A percentile compares a stretch with the other conserved stretches of the same genome.
Conservation (phyloP, 2,888 invertebrate genomes). For the Taenaris catops region DNA sequence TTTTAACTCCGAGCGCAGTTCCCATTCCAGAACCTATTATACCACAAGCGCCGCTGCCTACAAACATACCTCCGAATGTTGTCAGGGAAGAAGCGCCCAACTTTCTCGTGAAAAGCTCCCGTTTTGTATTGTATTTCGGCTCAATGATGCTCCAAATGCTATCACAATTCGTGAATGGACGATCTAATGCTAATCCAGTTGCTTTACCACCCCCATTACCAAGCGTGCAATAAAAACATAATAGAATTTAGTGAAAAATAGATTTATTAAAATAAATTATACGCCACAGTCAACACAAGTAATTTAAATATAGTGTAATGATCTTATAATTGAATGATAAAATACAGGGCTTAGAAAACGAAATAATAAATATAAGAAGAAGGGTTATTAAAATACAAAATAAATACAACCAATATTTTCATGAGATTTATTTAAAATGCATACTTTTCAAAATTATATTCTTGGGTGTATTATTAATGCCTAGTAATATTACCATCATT, state of each 20-base stretch:
- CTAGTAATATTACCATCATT: no score
- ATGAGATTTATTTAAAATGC: no score
- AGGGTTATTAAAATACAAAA: no score
- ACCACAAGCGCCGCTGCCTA: conserved; percentile 9
- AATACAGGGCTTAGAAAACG: no score
- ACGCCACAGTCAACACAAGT: no score
- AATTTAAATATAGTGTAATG: no score
- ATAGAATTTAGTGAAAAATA: conserved; percentile 6
- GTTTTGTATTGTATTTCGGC: conserved; percentile 48
- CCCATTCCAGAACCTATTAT: conserved; percentile 13
- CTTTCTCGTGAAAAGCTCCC: conserved; percentile 37
- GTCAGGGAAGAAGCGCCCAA: conserved; percentile 24
- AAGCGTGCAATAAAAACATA: conserved; percentile 11
- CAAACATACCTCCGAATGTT: conserved; percentile 17
- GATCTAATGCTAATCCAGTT: conserved; percentile 44
- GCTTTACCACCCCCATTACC: conserved; percentile 30
- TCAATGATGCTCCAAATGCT: conserved; percentile 50
- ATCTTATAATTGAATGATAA: no score
- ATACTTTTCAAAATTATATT: no score
- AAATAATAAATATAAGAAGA: no score
- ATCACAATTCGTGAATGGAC: conserved; percentile 46
- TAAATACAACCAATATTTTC: no score
- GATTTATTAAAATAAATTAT: conserved; percentile 7
- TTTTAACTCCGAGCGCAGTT: conserved; percentile 9
- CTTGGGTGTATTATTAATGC: no score